Percentiles rank a stretch among this genome's conserved stretches.
phyloP scores from a whole-genome alignment of 2,888 invertebrate genomes.

The Oligia strigilis region DNA sequence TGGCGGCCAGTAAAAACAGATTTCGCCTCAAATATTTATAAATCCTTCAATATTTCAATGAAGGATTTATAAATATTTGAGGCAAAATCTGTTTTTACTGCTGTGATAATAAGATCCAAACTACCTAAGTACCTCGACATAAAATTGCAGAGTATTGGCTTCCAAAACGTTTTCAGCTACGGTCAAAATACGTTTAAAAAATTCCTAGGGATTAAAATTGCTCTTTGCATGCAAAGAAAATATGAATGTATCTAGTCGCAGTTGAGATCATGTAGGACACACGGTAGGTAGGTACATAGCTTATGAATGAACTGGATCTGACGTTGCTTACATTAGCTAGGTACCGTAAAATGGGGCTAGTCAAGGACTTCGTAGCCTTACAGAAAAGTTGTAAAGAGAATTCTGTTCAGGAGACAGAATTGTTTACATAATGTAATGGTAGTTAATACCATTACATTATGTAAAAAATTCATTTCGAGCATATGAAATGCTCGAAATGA shows the following conservation, averaged over 20 bases:
- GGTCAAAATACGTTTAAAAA: not conserved
- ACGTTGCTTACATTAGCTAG: conserved; percentile 14
- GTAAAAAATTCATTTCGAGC: too few species aligned
- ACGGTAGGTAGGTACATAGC: not conserved
- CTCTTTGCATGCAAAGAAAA: not conserved
- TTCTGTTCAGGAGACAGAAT: conserved; percentile 1
- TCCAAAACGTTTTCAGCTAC: not conserved
- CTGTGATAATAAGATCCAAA: conserved; percentile 2
- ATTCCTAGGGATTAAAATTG: not conserved
- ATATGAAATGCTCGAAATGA: too few species aligned
- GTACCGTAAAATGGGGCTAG: conserved; percentile 17
- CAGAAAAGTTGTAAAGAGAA: conserved; percentile 5
- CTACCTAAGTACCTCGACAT: not conserved
- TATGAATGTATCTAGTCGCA: not conserved
- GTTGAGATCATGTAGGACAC: conserved; percentile 3
- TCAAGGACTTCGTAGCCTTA: conserved; percentile 3
- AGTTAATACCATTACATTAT: too few species aligned
- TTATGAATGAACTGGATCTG: conserved; percentile 36
- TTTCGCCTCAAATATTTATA: conserved; percentile 13
- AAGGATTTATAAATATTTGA: not conserved
- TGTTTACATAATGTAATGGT: not conserved
- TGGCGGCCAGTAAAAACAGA: conserved; percentile 6
- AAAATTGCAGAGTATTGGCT: not conserved
- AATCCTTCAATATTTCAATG: conserved; percentile 3
- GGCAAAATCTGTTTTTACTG: not conserved